Evolutionary conservation across 2,797 vertebrate species (phyloP).

Genomic region (Heterohyrax brucei): DNA sequence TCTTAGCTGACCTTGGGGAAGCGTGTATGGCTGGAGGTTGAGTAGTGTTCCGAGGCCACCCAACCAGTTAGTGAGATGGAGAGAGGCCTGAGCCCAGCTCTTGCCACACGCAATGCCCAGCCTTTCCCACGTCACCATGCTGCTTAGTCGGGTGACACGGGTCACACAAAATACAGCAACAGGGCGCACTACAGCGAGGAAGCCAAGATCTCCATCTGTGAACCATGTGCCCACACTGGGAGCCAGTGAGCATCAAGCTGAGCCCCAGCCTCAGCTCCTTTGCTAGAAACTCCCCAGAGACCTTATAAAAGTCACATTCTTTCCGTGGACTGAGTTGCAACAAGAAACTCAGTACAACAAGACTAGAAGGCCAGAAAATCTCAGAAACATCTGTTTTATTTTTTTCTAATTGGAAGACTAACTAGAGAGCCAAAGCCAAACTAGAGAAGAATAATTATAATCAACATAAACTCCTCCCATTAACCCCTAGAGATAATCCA

Average conservation of each 20-base stretch:
- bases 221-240: background rate
- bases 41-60: background rate
- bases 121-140: background rate
- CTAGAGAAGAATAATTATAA: background rate
- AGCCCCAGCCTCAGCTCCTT: background rate
- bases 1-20: background rate
- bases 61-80: background rate
- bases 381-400: background rate
- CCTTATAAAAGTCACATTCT: background rate
- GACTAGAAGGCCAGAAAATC: background rate
- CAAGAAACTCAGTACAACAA: background rate
- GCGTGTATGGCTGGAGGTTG: background rate
- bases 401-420: background rate
- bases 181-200: background rate
- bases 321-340: background rate
- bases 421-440: background rate
- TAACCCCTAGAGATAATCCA: background rate
- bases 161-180: background rate
- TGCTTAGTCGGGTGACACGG: background rate
- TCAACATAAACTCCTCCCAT: background rate
- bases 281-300: background rate
- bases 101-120: background rate
- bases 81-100: background rate
- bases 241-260: background rate
- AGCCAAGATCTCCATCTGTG: background rate